Evolutionary conservation across 2,113 vertebrate species (phyloP), one percentile per base, ranked within the genome.

Genomic region (Zosterops lateralis): DNA sequence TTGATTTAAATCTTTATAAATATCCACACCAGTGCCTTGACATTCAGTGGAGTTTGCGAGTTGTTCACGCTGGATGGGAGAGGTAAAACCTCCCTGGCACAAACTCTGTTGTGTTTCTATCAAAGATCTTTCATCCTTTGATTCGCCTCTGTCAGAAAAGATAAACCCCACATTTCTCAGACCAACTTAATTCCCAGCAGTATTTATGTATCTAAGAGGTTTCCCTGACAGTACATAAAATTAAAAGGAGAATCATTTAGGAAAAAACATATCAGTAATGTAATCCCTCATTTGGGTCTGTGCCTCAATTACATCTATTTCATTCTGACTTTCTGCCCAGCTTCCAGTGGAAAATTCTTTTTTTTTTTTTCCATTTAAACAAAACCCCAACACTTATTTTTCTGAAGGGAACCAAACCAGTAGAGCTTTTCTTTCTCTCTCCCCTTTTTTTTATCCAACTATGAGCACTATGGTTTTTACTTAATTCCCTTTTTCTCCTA

Each of bases 311-410:
- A 89, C 85, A 96, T 96, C 93, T 93, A 71, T 96, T 96, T 84
- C 90, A 96, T 84, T 93, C 96, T 97, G 96, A 97, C 90, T 94
- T 96, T 94, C 84, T 97, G 92, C 95, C 95, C 96, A 96, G 71
- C 95, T 96, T 92, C 28, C 76, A 96, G 93, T 94, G 96, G 96
- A 96, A 97, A 97, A 76, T 76, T 76, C 44, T 32, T 45, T 50
- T 58, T 73, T 88, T 38, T 76, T 42, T 88, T 87, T 91, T 72
- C 86, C 90, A 84, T 92, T 95, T 95, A 2, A 22, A 53, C 53
- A 87, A 91, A 96, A 96, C 2, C 5, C 17, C 31, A 92, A 79
- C 26, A 57, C 75, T 84, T 90, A 42, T 88, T 84, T 92, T 77
- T 95, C 70, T 96, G 80, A 91, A 96, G 90, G 92, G 45, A 93